Evolutionary conservation across 2,113 vertebrate genomes (phyloP), one percentile per base, ranked within the genome.

Genomic region (Eublepharis macularius): DNA sequence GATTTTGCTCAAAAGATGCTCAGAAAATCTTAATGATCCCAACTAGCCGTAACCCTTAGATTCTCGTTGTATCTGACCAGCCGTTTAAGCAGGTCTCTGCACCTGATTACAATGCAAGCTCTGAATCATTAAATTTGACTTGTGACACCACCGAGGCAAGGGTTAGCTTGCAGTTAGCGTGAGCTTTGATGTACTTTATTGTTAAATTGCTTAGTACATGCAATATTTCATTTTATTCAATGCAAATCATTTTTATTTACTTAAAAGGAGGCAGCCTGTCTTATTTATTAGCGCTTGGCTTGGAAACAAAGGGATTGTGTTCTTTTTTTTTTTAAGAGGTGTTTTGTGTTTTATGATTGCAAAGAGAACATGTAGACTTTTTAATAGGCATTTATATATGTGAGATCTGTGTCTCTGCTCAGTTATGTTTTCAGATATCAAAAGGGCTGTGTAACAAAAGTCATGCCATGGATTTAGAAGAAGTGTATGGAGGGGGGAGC

Each of bases 291-390:
- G 88, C 91, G 88, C 91, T 95, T 96, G 95, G 95, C 96, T 86
- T 84, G 69, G 88, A 95, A 96, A 96, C 94, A 96, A 96, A 96
- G 96, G 86, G 91, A 93, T 88, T 90, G 89, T 84, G 34, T 87
- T 94, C 90, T 63, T 21, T 95, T 95, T 95, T 95, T 79, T 95
- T 96, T 96, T 95, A 96, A 96, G 95, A 96, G 94, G 95, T 96
- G 95, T 96, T 96, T 96, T 96, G 95, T 75, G 69, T 92, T 96
- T 97, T 96, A 96, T 80, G 85, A 92, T 93, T 94, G 92, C 93
- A 83, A 92, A 89, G 95, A 95, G 95, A 95, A 93, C 94, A 95
- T 91, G 90, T 84, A 92, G 91, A 88, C 91, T 94, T 95, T 79
- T 95, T 96, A 94, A 94, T 92, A 93, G 94, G 95, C 89, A 76